Evolutionary conservation across 2,888 invertebrate species (phyloP), one percentile per base, ranked within the genome.

Genomic region (Mesopsocus fuscifrons): DNA sequence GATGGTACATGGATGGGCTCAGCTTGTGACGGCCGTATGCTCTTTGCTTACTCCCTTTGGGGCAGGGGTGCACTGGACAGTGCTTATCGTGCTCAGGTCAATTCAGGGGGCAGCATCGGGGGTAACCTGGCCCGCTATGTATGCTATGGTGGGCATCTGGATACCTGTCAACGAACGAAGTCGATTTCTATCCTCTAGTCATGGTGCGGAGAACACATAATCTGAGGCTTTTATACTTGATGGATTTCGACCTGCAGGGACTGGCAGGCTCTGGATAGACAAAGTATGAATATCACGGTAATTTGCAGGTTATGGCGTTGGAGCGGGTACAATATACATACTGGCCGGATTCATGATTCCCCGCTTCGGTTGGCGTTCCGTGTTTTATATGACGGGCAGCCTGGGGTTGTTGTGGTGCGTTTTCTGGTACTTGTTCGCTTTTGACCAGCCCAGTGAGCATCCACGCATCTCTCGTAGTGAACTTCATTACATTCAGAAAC

Each of bases 51-150:
- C 77, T 54, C 77, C 77, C 1, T 60, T 64, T 47, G 74, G 72
- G 11, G 72, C 74, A 5, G 68, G 68, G 47, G 58, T 69, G 31
- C 75, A 77, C 58, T 76, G 69, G 49, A 63, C 64, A 2, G 59
- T 66, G 11, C 68, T 77, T 46, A 74, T 77, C 45, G 77, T 58
- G n/a, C n/a, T n/a, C n/a, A n/a, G n/a, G n/a, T n/a, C n/a, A n/a
- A n/a, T n/a, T n/a, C n/a, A n/a, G n/a, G 77, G 77, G 35, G 68
- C 75, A 46, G 76, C 77, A 9, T 77, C 76, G 51, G 77, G 77
- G 21, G 57, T 77, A 44, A 78, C 77, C 9, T 78, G 77, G 77
- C 77, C 77, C 11, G 77, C 77, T 1, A 77, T 77, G 77, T 77
- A 77, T 54, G 75, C 77, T 1, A 63, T 77, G 45, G 77, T 77